Base-by-base conservation (phyloP, 2,888 invertebrate species). In the Helicoverpa assulta region DNA sequence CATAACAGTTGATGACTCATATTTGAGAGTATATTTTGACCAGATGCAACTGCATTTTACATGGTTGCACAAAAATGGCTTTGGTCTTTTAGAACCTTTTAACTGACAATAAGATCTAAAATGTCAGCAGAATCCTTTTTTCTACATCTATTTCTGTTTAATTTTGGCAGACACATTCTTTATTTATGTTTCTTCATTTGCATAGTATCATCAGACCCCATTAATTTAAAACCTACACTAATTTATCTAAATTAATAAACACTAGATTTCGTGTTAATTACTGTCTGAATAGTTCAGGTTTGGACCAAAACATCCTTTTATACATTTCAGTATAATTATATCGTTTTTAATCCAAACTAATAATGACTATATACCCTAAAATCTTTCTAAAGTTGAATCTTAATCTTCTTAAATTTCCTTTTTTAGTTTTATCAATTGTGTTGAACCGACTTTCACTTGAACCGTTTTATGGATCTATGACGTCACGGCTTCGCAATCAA, bases 361-460 rank as follows among this genome's bases (percentile, higher is more conserved):
- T 55, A 55, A 43, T 71, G 52, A 50, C 21, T 33, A 12, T 0
- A 54, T 5, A 78, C 57, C 21, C n/a, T 47, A 64, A 51, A 70
- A 19, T 16, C 10, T n/a, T 26, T 29, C 12, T 33, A 54, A 52
- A 19, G 0, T 40, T 8, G 6, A 58, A 26, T 58, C 18, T 55
- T 55, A 65, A 65, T 64, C 33, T 14, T 12, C 12, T 40, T 50
- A 37, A 72, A 60, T 18, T 51, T 5, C 8, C 29, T 43, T 59
- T 64, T 70, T 55, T 63, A 26, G 54, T 78, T 54, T 55, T 62
- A 75, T 75, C 61, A 66, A 75, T 67, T 66, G 43, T 53, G 43
- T 10, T 62, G 47, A 72, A 55, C 52, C 50, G 4, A 72, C 83
- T 80, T 80, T 80, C 83, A 61, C 73, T 52, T 54, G 56, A 56